Evolutionary conservation across 2,888 invertebrate species (phyloP).

Genomic region (Slavum lentiscoides): DNA sequence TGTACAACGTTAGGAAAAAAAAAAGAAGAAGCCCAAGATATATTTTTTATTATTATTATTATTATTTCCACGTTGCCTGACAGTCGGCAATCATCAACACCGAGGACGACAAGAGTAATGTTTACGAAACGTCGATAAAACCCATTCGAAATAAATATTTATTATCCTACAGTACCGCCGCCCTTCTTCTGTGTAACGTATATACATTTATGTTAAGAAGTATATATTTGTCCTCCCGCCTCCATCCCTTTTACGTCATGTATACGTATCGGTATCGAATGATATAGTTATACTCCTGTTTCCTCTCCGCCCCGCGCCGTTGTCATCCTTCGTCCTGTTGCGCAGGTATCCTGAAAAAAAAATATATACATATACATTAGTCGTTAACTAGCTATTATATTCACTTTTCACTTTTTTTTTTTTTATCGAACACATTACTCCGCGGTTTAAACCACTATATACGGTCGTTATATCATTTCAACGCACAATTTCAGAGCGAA

Average conservation of each 20-base stretch:
- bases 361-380: background rate
- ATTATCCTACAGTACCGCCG: background rate
- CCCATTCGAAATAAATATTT: slow-evolving; percentile 41
- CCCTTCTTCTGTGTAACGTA: background rate
- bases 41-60: background rate
- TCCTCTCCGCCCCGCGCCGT: background rate
- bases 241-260: background rate
- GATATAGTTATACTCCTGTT: background rate
- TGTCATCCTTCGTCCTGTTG: background rate
- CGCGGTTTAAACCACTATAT: background rate
- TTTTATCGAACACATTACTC: background rate
- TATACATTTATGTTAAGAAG: background rate
- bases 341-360: background rate
- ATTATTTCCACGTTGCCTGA: slow-evolving; percentile 1
- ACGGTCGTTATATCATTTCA: slow-evolving; percentile 7
- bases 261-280: slow-evolving; percentile 1
- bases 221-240: background rate
- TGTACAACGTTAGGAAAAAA: background rate
- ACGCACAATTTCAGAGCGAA: background rate
- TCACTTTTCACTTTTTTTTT: background rate
- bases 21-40: background rate
- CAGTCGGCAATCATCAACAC: slow-evolving; percentile 10
- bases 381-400: background rate
- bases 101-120: slow-evolving; percentile 5
- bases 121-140: slow-evolving; percentile 40